Conservation (phyloP, 2,113 vertebrate genomes). For the Pseudopodoces humilis region DNA sequence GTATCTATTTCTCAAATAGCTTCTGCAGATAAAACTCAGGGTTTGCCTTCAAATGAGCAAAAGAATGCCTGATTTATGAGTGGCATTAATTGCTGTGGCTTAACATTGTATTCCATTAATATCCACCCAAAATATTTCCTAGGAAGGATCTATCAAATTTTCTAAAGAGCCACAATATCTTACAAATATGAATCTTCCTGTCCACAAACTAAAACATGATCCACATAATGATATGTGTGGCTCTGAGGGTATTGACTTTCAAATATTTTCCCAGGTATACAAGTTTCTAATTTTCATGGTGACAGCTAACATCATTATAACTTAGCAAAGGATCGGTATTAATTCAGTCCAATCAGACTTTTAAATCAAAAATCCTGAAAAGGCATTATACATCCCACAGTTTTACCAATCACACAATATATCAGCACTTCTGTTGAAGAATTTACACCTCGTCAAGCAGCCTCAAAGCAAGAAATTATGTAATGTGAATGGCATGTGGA, state of each 20-base stretch:
- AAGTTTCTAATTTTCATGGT: neutral
- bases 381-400: neutral
- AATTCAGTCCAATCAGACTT: neutral
- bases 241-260: neutral
- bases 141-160: neutral
- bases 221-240: neutral
- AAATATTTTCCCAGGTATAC: neutral
- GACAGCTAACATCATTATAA: neutral
- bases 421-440: neutral
- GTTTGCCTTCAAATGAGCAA: neutral
- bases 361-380: neutral
- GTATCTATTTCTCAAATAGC: neutral
- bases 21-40: neutral
- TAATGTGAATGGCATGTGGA: no score
- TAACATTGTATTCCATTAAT: neutral
- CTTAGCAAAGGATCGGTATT: neutral
- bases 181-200: neutral
- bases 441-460: neutral
- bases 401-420: neutral
- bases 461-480: neutral
- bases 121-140: neutral
- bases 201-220: neutral
- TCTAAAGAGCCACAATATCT: neutral
- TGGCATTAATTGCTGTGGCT: neutral
- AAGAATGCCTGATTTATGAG: neutral